Conservation (phyloP, 2,888 invertebrate genomes). For the Acheta domesticus region DNA sequence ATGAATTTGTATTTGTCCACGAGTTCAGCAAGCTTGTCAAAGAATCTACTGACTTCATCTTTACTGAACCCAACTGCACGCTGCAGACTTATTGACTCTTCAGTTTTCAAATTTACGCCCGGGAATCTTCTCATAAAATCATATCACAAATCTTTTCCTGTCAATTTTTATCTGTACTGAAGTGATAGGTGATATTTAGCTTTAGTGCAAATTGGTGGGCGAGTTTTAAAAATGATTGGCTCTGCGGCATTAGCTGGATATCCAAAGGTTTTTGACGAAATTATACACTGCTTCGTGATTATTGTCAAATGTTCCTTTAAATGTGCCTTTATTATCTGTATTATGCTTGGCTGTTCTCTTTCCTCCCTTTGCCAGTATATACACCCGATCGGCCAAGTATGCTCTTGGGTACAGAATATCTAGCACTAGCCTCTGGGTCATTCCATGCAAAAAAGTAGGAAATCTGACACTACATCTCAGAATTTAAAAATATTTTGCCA, state of each 20-base stretch:
- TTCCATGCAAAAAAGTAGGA: too few species aligned
- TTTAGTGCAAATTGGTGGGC: constrained; percentile 32
- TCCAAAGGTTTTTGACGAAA: background rate
- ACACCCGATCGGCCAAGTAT: background rate
- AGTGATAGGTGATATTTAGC: constrained; percentile 27
- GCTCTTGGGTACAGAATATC: background rate
- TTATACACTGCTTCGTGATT: background rate
- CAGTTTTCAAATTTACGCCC: background rate
- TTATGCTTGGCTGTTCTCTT: background rate
- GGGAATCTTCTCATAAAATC: constrained; percentile 21
- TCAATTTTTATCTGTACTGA: constrained; percentile 25
- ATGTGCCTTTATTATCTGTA: background rate
- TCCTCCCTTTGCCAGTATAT: background rate
- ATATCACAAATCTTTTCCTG: constrained; percentile 12
- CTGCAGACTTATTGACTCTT: background rate
- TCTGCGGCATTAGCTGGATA: constrained; percentile 28
- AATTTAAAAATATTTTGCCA: too few species aligned
- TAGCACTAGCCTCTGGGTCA: background rate
- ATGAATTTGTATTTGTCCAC: background rate
- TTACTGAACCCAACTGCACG: constrained; percentile 23
- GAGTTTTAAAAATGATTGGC: constrained; percentile 31
- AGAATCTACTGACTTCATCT: constrained; percentile 7
- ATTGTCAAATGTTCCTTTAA: too few species aligned
- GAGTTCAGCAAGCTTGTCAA: background rate
- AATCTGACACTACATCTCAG: too few species aligned